These are phyloP conservation scores for Xenopus tropicalis DNA, from an alignment of 2,113 vertebrate genomes.

Conservation along the genomic window UCB_Xtro_10.0 CM004450.2:85560501-85561000, in stretches of 20 bases:
- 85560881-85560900: too few species aligned
- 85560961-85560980: too few species aligned
- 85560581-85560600: conserved; percentile 26
- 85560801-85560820: background rate
- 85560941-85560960: too few species aligned
- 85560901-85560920: too few species aligned
- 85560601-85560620: background rate
- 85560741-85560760: conserved; percentile 16
- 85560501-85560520: conserved; percentile 38
- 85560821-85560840: background rate
- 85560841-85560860: too few species aligned
- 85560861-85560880: too few species aligned
- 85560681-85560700: conserved; percentile 37
- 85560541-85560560: conserved; percentile 23
- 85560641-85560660: conserved; percentile 29
- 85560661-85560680: background rate
- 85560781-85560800: conserved; percentile 3
- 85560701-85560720: conserved; percentile 32
- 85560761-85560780: conserved; percentile 2
- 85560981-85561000: too few species aligned
- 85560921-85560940: too few species aligned
- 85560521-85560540: conserved; percentile 8
- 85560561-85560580: conserved; percentile 19
- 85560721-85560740: conserved; percentile 38
- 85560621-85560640: conserved; percentile 10